Percentiles rank a stretch among this genome's conserved stretches.
These are phyloP conservation scores for Penelope pileata DNA, from an alignment of 2,113 vertebrate species.

Conservation along the genomic window DNA sequence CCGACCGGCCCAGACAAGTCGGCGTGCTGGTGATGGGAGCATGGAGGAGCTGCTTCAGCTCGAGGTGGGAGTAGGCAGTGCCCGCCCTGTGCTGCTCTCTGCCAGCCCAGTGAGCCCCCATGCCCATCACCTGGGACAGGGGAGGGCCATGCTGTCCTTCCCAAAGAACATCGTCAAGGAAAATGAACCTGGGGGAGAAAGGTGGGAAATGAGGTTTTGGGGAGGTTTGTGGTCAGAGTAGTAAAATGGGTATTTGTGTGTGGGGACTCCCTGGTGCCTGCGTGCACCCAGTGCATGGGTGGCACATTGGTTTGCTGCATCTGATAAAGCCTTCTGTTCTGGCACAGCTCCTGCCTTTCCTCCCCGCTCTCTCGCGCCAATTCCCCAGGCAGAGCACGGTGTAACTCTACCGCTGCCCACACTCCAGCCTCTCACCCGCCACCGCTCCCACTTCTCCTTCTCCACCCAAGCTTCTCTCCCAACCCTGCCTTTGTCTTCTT, in stretches of 20 bases:
- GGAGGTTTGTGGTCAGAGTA: not conserved
- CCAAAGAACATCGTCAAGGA: not conserved
- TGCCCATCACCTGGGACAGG: not conserved
- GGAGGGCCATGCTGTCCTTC: not conserved
- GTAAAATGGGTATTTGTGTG: not conserved
- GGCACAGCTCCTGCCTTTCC: not conserved
- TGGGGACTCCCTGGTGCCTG: not conserved
- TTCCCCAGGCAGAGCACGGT: not conserved
- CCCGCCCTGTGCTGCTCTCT: not conserved
- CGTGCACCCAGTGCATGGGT: rapidly evolving
- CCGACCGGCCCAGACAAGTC: conserved; percentile 49
- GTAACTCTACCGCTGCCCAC: not conserved
- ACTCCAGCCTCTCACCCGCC: conserved; percentile 35
- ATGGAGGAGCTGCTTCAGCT: not conserved
- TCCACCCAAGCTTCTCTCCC: conserved; percentile 68
- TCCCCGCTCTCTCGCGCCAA: not conserved
- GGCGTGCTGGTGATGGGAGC: not conserved
- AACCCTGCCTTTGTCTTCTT: conserved; percentile 69
- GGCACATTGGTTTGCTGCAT: not conserved
- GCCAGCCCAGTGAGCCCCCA: not conserved
- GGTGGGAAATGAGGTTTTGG: not conserved
- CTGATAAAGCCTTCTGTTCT: not conserved
- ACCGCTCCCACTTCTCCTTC: conserved; percentile 47
- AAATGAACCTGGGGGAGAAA: not conserved
- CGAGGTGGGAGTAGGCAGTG: conserved; percentile 8